Conservation (phyloP, 2,888 invertebrate species). For the Cryptosula pallasiana region DNA sequence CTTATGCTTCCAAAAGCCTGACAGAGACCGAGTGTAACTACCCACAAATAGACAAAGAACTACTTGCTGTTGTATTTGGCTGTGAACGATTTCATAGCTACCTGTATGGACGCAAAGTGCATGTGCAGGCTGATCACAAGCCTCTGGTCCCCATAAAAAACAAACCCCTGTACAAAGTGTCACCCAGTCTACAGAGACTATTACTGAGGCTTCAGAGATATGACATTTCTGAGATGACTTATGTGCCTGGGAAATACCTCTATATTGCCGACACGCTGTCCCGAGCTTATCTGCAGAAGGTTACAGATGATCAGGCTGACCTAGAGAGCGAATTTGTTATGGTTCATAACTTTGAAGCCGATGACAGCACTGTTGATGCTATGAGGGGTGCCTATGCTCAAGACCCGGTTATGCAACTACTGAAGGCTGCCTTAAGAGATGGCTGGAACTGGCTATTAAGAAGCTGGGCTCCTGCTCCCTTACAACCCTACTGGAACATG, state of each 20-base stretch:
- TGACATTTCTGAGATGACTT: conserved; percentile 26
- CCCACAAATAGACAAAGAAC: conserved; percentile 30
- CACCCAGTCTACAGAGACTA: conserved; percentile 29
- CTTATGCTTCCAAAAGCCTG: conserved; percentile 31
- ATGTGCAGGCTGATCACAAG: conserved; percentile 31
- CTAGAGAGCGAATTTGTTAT: conserved; percentile 26
- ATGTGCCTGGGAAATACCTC: conserved; percentile 30
- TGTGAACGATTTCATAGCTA: conserved; percentile 29
- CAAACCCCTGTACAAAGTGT: conserved; percentile 25
- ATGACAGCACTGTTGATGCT: not conserved
- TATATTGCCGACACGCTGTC: conserved; percentile 32
- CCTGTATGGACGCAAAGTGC: conserved; percentile 28
- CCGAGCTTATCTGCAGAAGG: conserved; percentile 27
- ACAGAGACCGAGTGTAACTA: conserved; percentile 30
- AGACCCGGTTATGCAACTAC: conserved; percentile 25
- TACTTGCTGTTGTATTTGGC: conserved; percentile 29
- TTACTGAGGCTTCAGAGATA: conserved; percentile 28
- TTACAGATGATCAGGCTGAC: not conserved
- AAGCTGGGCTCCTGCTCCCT: not conserved
- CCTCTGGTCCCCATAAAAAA: conserved; percentile 28
- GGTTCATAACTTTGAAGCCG: conserved; percentile 21
- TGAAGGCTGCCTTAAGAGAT: conserved; percentile 24
- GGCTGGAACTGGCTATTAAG: conserved; percentile 27
- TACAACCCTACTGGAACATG: conserved; percentile 25
- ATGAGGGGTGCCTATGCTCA: conserved; percentile 14